A percentile compares a stretch with the other conserved stretches of the same genome.
Conservation (phyloP, 2,888 invertebrate genomes). For the Drosophila diplacantha region DNA sequence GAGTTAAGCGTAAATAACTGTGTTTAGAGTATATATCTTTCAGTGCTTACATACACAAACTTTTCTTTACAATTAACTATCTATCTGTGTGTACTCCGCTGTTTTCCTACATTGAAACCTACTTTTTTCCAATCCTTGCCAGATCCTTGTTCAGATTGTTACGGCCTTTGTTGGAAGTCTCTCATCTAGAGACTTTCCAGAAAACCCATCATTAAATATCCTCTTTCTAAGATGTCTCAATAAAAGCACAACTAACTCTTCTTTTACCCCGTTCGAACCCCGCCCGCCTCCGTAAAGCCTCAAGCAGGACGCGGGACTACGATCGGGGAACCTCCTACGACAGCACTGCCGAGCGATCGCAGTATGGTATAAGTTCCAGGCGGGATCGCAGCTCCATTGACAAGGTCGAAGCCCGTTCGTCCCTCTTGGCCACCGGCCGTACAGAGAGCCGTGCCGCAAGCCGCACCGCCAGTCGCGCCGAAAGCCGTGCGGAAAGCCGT, state of each 20-base stretch:
- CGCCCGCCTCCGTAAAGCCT: slow-evolving; percentile 43
- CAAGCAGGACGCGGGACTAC: slow-evolving; percentile 63
- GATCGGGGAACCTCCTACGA: slow-evolving; percentile 73
- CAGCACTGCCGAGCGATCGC: slow-evolving; percentile 57
- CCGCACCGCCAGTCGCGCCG: slow-evolving; percentile 55
- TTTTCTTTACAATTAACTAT: slow-evolving; percentile 16
- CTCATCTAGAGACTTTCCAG: slow-evolving; percentile 1
- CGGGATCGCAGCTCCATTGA: slow-evolving; percentile 61
- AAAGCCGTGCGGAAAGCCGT: slow-evolving; percentile 65
- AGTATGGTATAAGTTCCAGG: slow-evolving; percentile 57
- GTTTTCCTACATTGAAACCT: slow-evolving; percentile 26
- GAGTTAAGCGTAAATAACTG: slow-evolving; percentile 34
- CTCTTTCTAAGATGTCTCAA: background rate
- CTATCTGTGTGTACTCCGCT: slow-evolving; percentile 15
- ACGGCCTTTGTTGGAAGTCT: background rate
- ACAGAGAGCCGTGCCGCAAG: slow-evolving; percentile 57
- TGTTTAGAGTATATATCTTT: slow-evolving; percentile 26
- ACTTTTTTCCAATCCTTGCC: slow-evolving; percentile 22
- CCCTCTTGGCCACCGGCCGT: slow-evolving; percentile 55
- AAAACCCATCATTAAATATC: background rate
- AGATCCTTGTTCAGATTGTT: slow-evolving; percentile 9
- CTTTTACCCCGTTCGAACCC: background rate
- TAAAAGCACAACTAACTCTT: background rate
- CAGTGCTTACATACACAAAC: slow-evolving; percentile 24
- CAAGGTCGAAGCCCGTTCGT: slow-evolving; percentile 52